Evolutionary conservation across 2,113 vertebrate species (phyloP).

Genomic region (Salvelinus sp.): DNA sequence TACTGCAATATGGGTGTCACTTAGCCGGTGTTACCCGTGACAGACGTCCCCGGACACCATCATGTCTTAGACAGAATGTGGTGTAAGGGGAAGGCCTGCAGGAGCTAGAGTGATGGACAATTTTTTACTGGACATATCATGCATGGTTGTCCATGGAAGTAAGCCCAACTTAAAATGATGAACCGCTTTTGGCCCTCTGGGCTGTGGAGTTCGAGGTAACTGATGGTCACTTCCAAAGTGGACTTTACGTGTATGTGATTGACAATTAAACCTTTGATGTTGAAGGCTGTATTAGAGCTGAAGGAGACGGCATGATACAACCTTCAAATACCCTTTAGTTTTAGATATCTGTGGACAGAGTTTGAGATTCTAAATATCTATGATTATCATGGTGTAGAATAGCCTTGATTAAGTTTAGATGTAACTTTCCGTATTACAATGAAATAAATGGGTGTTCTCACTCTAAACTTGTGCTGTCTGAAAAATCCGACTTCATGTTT

Average conservation of each 20-base stretch:
- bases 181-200: conserved; percentile 1
- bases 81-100: conserved; percentile 10
- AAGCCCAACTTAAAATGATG: neutral
- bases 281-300: neutral
- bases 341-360: neutral
- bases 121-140: neutral
- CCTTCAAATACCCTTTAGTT: neutral
- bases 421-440: neutral
- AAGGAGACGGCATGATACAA: neutral
- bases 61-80: conserved; percentile 16
- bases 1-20: conserved; percentile 30
- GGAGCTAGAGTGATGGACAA: conserved; percentile 26
- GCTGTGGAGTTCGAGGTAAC: conserved; percentile 12
- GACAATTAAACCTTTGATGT: conserved; percentile 12
- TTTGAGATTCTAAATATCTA: neutral
- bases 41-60: conserved; percentile 22
- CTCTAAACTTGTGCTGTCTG: conserved; percentile 4
- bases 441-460: neutral
- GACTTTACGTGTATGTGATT: conserved; percentile 13
- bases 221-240: conserved; percentile 19
- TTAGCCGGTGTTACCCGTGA: conserved; percentile 24
- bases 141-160: neutral
- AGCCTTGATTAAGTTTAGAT: neutral
- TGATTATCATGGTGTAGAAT: neutral
- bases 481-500: neutral